Evolutionary conservation across 2,113 vertebrate genomes (phyloP).

Genomic region (Cryptotis parvus): DNA sequence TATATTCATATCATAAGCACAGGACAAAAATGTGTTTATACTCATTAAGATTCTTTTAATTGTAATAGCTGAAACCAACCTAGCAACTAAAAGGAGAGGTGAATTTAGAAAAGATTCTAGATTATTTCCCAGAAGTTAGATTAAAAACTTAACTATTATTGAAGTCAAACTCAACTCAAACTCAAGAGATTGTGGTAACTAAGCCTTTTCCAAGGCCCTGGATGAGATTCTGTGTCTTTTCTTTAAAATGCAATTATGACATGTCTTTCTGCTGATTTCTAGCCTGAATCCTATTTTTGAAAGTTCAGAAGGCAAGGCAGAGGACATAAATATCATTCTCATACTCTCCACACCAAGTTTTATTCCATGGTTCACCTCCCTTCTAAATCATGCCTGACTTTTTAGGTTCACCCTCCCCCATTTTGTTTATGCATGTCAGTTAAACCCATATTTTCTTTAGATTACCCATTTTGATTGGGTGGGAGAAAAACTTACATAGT

Average conservation of each 20-base stretch:
- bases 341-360: neutral
- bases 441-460: too few relatives aligned
- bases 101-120: neutral
- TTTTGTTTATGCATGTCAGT: too few relatives aligned
- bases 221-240: neutral
- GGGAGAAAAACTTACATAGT: too few relatives aligned
- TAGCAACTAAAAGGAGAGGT: neutral
- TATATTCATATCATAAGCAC: neutral
- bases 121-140: slow-evolving; percentile 34
- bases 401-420: neutral
- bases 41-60: slow-evolving; percentile 5
- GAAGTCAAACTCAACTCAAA: too few relatives aligned
- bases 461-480: too few relatives aligned
- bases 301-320: slow-evolving; percentile 4
- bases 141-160: too few relatives aligned
- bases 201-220: neutral
- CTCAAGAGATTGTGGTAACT: neutral
- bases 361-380: neutral
- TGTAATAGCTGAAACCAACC: slow-evolving; percentile 49
- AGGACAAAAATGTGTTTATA: neutral
- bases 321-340: neutral
- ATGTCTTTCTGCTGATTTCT: neutral
- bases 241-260: neutral
- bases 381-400: neutral
- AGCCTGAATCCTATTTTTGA: neutral